Evolutionary conservation across 2,113 vertebrate genomes (phyloP).

Genomic region (Phyllostomus hastatus): DNA sequence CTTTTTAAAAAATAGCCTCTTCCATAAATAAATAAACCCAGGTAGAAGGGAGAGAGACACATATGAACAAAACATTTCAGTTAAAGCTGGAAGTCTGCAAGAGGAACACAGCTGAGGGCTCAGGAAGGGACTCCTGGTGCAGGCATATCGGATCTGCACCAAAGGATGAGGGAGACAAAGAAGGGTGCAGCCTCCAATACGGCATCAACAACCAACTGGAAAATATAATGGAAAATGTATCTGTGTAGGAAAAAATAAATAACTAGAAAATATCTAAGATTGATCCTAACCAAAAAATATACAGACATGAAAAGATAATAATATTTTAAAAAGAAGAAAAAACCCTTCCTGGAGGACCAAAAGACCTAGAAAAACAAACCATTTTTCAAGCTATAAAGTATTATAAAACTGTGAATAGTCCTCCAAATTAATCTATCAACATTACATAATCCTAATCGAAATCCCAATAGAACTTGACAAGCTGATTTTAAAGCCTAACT

Average conservation of each 20-base stretch:
- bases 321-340: not conserved
- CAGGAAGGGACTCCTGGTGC: not conserved
- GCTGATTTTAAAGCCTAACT: not conserved
- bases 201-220: not conserved
- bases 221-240: not conserved
- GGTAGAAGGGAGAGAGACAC: not conserved
- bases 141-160: not conserved
- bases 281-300: not conserved
- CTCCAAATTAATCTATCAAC: not conserved
- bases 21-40: not conserved
- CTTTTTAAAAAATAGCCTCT: too few species aligned
- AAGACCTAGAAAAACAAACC: not conserved
- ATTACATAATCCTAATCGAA: not conserved
- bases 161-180: not conserved
- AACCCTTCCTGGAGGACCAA: not conserved
- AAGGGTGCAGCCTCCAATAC: not conserved
- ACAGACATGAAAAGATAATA: not conserved
- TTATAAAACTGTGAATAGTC: not conserved
- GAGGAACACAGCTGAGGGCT: not conserved
- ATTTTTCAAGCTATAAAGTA: not conserved
- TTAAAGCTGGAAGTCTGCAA: not conserved
- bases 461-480: not conserved
- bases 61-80: not conserved
- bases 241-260: not conserved
- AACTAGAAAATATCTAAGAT: not conserved